Conservation (phyloP, 2,797 vertebrate species). For the Danio choprae region DNA sequence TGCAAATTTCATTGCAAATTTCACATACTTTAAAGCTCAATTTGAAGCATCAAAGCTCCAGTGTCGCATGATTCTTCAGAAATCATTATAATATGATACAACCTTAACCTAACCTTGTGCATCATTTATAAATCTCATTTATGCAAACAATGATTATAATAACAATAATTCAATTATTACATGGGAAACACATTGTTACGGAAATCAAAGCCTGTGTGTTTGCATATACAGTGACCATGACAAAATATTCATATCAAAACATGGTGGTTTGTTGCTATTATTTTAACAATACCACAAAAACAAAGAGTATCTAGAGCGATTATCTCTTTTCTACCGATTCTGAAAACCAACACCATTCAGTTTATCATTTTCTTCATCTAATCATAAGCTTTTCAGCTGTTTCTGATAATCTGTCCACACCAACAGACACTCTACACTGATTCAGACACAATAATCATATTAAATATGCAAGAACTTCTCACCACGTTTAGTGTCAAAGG, state of each 20-base stretch:
- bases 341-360: constrained; percentile 1
- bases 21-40: too few relatives aligned
- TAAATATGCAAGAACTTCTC: constrained; percentile 27
- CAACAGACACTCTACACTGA: constrained; percentile 18
- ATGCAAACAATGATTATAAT: neutral
- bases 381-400: constrained; percentile 15
- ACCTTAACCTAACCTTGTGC: neutral
- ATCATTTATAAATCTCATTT: constrained; percentile 31
- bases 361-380: neutral
- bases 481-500: constrained; percentile 57
- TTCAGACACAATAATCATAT: constrained; percentile 13
- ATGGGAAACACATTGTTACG: neutral
- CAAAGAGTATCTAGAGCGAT: neutral
- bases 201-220: too few relatives aligned
- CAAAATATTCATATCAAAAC: neutral
- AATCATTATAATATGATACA: too few relatives aligned
- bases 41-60: neutral
- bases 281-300: constrained; percentile 18
- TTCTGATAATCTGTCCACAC: constrained; percentile 19
- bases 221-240: neutral
- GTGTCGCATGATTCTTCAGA: neutral
- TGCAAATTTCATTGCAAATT: too few relatives aligned
- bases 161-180: neutral
- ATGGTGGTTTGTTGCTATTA: neutral
- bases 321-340: neutral